These are phyloP conservation scores for Pristionchus arcanus DNA, from an alignment of 2,888 invertebrate species.

Conservation along the genomic window DNA sequence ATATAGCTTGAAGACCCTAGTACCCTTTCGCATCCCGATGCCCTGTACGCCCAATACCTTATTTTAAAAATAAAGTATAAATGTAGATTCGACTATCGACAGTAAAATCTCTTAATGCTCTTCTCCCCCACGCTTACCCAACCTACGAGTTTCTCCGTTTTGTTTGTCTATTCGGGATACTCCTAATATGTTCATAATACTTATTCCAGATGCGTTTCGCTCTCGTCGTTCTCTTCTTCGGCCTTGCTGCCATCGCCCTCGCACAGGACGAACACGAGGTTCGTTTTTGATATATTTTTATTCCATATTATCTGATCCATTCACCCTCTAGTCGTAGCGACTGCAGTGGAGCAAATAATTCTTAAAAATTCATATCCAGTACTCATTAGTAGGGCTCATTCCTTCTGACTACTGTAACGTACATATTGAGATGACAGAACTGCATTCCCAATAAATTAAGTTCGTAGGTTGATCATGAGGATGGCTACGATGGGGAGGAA, in stretches of 20 bases:
- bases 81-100: neutral
- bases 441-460: too few species aligned
- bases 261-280: conserved; percentile 32
- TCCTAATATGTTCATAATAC: neutral
- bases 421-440: too few species aligned
- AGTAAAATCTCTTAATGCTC: neutral
- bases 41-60: too few species aligned
- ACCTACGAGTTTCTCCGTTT: neutral
- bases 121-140: neutral
- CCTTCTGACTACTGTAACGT: too few species aligned
- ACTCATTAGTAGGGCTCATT: too few species aligned
- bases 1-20: too few species aligned
- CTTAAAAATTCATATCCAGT: too few species aligned
- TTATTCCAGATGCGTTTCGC: conserved; percentile 1
- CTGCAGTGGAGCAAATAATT: too few species aligned
- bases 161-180: neutral
- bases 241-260: conserved; percentile 8
- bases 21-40: too few species aligned
- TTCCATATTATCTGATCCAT: neutral
- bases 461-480: neutral
- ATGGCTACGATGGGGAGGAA: neutral
- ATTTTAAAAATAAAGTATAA: too few species aligned
- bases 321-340: neutral
- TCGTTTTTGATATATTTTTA: neutral
- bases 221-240: conserved; percentile 43